phyloP scores from a whole-genome alignment of 1,140 invertebrate genomes.

The Anoplophora glabripennis region DNA sequence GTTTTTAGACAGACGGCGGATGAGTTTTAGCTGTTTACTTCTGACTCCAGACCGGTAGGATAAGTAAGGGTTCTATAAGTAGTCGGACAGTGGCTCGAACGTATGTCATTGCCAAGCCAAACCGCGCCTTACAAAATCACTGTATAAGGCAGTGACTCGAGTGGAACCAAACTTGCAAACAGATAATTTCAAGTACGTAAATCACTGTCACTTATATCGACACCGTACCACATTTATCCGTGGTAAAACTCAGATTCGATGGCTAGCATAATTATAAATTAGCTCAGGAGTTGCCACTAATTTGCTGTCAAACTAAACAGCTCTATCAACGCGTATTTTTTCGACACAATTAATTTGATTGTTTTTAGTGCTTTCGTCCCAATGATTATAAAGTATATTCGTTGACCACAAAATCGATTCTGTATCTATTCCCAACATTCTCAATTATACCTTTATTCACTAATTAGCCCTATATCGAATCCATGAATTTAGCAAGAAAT shows the following conservation, averaged over 20 bases:
- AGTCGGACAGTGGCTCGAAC: conserved; percentile 39
- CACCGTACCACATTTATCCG: conserved; percentile 42
- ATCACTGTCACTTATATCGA: conserved; percentile 42
- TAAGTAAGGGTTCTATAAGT: conserved; percentile 34
- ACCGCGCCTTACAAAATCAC: not conserved
- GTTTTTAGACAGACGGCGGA: not conserved
- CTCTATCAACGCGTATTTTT: conserved; percentile 27
- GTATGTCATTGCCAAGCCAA: not conserved
- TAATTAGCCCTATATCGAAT: not conserved
- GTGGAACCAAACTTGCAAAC: conserved; percentile 8
- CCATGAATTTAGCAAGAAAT: no score
- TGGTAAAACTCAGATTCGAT: conserved; percentile 41
- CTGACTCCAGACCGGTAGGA: conserved; percentile 38
- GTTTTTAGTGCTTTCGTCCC: conserved; percentile 13
- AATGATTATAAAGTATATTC: conserved; percentile 17
- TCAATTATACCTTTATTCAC: not conserved
- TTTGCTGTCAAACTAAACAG: conserved; percentile 41
- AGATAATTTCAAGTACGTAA: conserved; percentile 43
- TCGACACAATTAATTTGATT: conserved; percentile 30
- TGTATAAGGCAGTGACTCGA: conserved; percentile 15
- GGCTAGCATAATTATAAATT: conserved; percentile 45
- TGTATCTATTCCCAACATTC: conserved; percentile 14
- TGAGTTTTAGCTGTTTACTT: conserved; percentile 29
- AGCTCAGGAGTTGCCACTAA: conserved; percentile 40
- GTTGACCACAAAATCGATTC: conserved; percentile 18